Conservation (phyloP, 2,113 vertebrate species). For the Petrocephalus zakoni region DNA sequence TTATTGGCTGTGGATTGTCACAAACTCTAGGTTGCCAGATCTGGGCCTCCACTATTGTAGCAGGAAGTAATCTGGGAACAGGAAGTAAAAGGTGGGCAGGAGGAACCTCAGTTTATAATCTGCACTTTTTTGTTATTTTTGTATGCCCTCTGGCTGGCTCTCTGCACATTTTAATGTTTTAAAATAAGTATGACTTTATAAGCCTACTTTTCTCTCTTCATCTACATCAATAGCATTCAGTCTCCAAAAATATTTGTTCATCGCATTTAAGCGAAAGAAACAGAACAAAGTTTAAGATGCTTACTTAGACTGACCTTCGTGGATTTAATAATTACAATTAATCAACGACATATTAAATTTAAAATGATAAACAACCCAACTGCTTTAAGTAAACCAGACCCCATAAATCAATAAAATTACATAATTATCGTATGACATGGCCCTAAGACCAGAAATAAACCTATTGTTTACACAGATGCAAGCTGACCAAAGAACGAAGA, state of each 20-base stretch:
- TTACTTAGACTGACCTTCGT: not conserved
- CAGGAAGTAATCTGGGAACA: not conserved
- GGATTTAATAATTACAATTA: constrained; percentile 1
- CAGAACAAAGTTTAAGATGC: not conserved
- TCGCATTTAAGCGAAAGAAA: not conserved
- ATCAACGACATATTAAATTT: not conserved
- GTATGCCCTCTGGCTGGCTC: not conserved
- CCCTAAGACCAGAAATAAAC: not conserved
- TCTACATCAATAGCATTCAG: not conserved
- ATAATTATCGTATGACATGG: not conserved
- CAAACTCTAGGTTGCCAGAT: not conserved
- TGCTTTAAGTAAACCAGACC: not conserved
- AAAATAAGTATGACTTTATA: constrained; percentile 4
- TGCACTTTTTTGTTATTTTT: not conserved
- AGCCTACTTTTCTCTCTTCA: not conserved
- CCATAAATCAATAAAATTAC: not conserved
- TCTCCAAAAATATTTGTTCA: not conserved
- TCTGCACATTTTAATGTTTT: not conserved
- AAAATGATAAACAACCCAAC: not conserved
- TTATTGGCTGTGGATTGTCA: not conserved
- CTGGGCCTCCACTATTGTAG: not conserved
- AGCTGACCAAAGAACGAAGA: not conserved
- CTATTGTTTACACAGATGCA: not conserved
- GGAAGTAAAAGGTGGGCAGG: not conserved
- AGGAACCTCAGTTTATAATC: not conserved